Evolutionary conservation across 2,113 vertebrate species (phyloP).

Genomic region (Ailuropoda melanoleuca): DNA sequence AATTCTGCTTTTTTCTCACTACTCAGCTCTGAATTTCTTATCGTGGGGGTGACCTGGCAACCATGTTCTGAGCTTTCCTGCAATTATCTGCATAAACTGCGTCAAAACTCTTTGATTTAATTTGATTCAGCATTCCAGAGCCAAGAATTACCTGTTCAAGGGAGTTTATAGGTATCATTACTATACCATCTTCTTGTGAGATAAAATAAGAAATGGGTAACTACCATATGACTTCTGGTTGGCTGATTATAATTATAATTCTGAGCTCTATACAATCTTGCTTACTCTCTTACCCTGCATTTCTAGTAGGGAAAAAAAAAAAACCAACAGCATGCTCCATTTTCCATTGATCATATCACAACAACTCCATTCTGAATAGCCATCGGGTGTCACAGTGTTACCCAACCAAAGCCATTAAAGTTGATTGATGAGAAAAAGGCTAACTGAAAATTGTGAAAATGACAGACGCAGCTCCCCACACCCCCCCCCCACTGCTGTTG

Average conservation of each 20-base stretch:
- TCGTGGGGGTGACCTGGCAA: constrained; percentile 8
- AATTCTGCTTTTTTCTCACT: neutral
- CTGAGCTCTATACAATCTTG: neutral
- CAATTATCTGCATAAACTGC: neutral
- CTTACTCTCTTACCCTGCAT: neutral
- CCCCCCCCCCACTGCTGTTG: neutral
- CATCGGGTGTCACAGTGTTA: constrained; percentile 35
- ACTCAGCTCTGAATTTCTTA: neutral
- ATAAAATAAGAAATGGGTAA: constrained; percentile 48
- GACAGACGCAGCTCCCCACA: neutral
- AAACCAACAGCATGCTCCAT: neutral
- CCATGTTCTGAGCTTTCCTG: constrained; percentile 14
- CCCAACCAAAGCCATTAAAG: constrained; percentile 52
- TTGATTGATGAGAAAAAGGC: constrained; percentile 54
- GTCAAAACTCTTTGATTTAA: constrained; percentile 25
- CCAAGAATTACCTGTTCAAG: constrained; percentile 29
- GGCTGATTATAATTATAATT: constrained; percentile 29
- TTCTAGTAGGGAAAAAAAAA: constrained; percentile 1
- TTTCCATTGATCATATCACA: constrained; percentile 69
- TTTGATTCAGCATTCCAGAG: constrained; percentile 26
- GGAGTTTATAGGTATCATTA: constrained; percentile 4
- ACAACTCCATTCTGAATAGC: constrained; percentile 62
- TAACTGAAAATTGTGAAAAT: constrained; percentile 54
- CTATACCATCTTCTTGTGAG: neutral
- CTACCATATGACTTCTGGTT: neutral